phyloP scores from a whole-genome alignment of 1,140 invertebrate genomes.

The Parapsyche elsis region DNA sequence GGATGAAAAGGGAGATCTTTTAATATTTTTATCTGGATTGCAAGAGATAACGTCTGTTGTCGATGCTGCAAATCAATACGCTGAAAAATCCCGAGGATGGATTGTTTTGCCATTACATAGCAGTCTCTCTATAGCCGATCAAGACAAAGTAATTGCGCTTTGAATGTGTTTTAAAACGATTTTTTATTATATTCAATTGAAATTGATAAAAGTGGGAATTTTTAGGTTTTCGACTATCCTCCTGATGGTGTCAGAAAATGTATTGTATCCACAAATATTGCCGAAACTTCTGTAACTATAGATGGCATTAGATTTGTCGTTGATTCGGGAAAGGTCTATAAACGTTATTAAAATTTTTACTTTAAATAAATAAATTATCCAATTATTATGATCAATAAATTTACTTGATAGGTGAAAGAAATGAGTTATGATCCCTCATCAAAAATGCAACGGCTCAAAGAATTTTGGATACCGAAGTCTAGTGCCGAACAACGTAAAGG shows the following conservation, averaged over 20 bases:
- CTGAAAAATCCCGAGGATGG: constrained; percentile 84
- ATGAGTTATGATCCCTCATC: constrained; percentile 93
- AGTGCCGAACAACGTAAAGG: constrained; percentile 98
- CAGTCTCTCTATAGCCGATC: constrained; percentile 90
- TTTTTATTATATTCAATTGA: constrained; percentile 3
- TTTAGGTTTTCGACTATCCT: constrained; percentile 94
- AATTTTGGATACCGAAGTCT: constrained; percentile 97
- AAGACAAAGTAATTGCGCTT: constrained; percentile 84
- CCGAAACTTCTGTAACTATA: constrained; percentile 99
- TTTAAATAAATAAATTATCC: constrained; percentile 35
- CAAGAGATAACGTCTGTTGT: constrained; percentile 93
- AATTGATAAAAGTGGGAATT: constrained; percentile 53
- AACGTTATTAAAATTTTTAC: constrained; percentile 63
- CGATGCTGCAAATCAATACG: constrained; percentile 89
- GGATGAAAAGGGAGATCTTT: constrained; percentile 91
- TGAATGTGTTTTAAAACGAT: neutral
- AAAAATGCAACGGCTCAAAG: constrained; percentile 89
- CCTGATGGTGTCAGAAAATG: constrained; percentile 96
- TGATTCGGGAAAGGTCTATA: constrained; percentile 96
- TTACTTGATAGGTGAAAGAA: constrained; percentile 88
- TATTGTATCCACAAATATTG: constrained; percentile 99
- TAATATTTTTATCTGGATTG: constrained; percentile 97
- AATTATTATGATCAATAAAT: no score
- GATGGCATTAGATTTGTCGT: constrained; percentile 98
- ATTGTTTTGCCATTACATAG: constrained; percentile 96